Percentiles rank a stretch among this genome's conserved stretches.
phyloP scores from a whole-genome alignment of 2,113 vertebrate species.

The Pithys albifrons region DNA sequence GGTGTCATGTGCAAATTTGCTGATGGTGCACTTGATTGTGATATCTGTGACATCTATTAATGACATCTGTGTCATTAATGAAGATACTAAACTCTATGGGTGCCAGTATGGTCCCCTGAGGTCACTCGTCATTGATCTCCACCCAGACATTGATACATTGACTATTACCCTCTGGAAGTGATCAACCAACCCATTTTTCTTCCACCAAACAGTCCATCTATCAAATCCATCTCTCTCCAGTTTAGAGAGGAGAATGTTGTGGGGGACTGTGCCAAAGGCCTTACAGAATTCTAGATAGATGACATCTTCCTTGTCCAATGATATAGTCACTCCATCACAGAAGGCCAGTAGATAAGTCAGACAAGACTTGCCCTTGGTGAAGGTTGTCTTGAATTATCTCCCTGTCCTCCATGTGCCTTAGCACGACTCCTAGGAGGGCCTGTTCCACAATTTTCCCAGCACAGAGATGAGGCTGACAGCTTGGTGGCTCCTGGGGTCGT shows the following conservation, averaged over 20 bases:
- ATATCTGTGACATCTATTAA: background rate
- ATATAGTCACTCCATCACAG: background rate
- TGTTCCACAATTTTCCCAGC: background rate
- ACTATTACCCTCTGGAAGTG: background rate
- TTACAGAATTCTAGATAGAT: background rate
- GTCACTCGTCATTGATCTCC: background rate
- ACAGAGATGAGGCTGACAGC: background rate
- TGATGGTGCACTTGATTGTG: background rate
- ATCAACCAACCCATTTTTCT: background rate
- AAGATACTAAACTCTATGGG: background rate
- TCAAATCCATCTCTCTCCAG: background rate
- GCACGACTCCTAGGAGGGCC: background rate
- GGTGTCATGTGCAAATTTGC: background rate
- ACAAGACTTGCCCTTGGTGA: background rate
- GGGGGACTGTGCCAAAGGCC: background rate
- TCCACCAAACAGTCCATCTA: background rate
- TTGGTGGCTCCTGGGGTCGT: fast-evolving
- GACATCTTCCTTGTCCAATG: background rate
- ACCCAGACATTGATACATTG: fast-evolving
- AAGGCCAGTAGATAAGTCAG: background rate
- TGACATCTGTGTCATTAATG: background rate
- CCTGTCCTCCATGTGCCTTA: background rate
- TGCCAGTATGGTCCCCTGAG: background rate
- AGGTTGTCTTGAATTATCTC: background rate
- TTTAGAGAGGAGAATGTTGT: background rate